These are phyloP conservation scores for Taxidea taxus DNA, from an alignment of 2,113 vertebrate species.

Conservation along the genomic window DNA sequence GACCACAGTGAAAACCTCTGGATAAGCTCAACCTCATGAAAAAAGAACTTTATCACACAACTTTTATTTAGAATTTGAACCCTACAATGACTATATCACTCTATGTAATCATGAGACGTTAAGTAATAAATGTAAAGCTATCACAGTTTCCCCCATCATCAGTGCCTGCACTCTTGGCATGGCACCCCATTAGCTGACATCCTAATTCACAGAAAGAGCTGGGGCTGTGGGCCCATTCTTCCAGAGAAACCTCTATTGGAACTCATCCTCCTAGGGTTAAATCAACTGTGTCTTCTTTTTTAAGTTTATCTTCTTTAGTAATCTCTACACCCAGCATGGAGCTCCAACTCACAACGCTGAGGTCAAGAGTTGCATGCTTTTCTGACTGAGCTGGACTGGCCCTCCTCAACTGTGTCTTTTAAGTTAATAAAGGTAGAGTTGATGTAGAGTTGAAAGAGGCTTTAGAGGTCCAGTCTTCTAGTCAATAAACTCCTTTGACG, in stretches of 20 bases:
- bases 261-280: not conserved
- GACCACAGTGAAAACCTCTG: not conserved
- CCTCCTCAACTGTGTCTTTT: not conserved
- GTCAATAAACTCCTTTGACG: not conserved
- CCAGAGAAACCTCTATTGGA: not conserved
- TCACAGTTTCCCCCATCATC: not conserved
- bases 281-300: not conserved
- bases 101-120: not conserved
- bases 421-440: not conserved
- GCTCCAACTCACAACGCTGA: not conserved
- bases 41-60: not conserved
- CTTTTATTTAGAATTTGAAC: not conserved
- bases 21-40: not conserved
- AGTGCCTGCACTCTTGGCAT: not conserved
- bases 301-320: not conserved
- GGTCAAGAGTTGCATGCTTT: not conserved
- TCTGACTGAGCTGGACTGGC: not conserved
- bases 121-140: not conserved
- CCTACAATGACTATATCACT: not conserved
- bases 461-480: not conserved
- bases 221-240: not conserved
- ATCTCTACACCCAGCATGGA: not conserved
- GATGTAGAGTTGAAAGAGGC: not conserved
- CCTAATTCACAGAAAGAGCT: not conserved
- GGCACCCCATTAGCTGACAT: not conserved